phyloP scores from a whole-genome alignment of 2,888 invertebrate species.

The Nasonia oneida region DNA sequence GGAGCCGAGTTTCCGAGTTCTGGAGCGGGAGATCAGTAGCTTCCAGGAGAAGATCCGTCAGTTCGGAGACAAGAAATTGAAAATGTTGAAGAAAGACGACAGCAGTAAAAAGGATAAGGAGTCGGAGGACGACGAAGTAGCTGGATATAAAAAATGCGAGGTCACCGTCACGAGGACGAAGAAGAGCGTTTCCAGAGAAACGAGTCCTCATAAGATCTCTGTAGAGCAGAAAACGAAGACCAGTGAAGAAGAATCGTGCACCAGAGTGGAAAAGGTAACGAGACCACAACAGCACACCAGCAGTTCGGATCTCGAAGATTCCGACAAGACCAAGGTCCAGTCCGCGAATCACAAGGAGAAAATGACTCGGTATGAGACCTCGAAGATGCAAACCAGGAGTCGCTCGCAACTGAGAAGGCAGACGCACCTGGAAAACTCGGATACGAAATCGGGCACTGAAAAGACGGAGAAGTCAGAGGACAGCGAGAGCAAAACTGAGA shows the following conservation, averaged over 20 bases:
- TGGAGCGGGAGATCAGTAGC: constrained; percentile 73
- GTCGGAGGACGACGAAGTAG: constrained; percentile 26
- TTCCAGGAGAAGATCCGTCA: constrained; percentile 72
- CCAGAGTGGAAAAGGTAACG: neutral
- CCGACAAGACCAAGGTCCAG: constrained; percentile 8
- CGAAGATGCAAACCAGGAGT: constrained; percentile 19
- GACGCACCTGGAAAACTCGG: constrained; percentile 37
- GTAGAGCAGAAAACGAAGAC: constrained; percentile 49
- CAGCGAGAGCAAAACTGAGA: constrained; percentile 40
- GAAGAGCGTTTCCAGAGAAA: constrained; percentile 52
- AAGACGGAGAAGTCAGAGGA: constrained; percentile 47
- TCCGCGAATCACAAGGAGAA: constrained; percentile 20
- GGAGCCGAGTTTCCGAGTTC: constrained; percentile 74
- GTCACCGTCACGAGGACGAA: constrained; percentile 36
- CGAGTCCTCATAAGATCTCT: constrained; percentile 52
- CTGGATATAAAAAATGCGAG: constrained; percentile 48
- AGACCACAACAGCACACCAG: constrained; percentile 34
- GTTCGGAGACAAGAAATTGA: constrained; percentile 70
- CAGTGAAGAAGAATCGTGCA: constrained; percentile 52
- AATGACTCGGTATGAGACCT: neutral
- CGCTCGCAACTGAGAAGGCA: constrained; percentile 50
- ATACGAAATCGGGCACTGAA: constrained; percentile 50
- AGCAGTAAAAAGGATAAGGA: constrained; percentile 45
- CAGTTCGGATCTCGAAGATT: constrained; percentile 57
- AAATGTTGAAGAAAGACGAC: constrained; percentile 52